phyloP scores from a whole-genome alignment of 1,140 invertebrate species.

The Cydia fagiglandana region DNA sequence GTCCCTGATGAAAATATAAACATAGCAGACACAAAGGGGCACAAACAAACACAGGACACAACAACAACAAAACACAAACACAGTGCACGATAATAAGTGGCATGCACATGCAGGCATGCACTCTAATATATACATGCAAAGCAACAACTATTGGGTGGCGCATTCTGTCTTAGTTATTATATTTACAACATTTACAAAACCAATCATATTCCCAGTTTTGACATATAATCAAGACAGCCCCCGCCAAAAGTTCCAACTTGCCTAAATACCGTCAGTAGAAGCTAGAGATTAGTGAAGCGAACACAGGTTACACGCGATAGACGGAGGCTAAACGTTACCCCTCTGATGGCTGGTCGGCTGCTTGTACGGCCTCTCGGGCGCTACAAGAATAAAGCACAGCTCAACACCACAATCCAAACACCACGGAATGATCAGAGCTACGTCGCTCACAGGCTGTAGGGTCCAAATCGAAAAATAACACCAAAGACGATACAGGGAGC shows the following conservation, averaged over 20 bases:
- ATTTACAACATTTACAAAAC: constrained; percentile 44
- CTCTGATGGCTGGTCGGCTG: constrained; percentile 72
- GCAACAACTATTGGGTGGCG: constrained; percentile 37
- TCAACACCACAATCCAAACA: constrained; percentile 69
- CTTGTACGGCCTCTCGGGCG: constrained; percentile 64
- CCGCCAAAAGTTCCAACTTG: constrained; percentile 54
- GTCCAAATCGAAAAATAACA: constrained; percentile 8
- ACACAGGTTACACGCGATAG: constrained; percentile 53
- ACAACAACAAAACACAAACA: constrained; percentile 36
- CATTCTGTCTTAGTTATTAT: constrained; percentile 54
- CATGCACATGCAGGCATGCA: constrained; percentile 22
- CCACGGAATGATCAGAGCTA: constrained; percentile 36
- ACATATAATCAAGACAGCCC: constrained; percentile 45
- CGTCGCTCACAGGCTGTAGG: not conserved
- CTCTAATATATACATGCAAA: constrained; percentile 26
- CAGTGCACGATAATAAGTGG: constrained; percentile 35
- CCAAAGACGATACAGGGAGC: constrained; percentile 26
- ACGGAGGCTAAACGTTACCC: constrained; percentile 69
- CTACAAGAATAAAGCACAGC: constrained; percentile 72
- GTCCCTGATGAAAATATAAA: not conserved
- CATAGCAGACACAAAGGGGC: not conserved
- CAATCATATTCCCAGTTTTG: constrained; percentile 26
- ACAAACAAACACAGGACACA: constrained; percentile 1
- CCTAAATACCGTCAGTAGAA: constrained; percentile 66
- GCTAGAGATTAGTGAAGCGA: constrained; percentile 64